Evolutionary conservation across 2,888 invertebrate species (phyloP), one percentile per base, ranked within the genome.

Genomic region (Xestia rhomboidea): DNA sequence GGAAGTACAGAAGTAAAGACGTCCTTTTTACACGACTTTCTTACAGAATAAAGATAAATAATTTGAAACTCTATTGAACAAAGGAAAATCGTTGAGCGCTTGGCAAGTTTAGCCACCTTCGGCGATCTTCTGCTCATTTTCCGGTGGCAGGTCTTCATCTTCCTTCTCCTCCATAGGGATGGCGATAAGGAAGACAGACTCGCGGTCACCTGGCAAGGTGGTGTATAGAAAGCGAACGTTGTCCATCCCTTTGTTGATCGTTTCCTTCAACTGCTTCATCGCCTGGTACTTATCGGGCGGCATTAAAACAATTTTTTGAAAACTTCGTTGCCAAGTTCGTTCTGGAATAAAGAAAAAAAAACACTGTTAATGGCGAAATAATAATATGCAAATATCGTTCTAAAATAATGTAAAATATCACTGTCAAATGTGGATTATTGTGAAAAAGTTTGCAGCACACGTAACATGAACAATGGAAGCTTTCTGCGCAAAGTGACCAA

Each of bases 261-360:
- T n/a, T 24, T 41, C n/a, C 2, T 1, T 4, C 8, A 41, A 1
- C 8, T 27, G 8, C n/a, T 18, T 64, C 0, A 64, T 8, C 4
- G 41, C 15, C 4, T 18, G 41, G n/a, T 64, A 41, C 41, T 41
- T 64, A 64, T 41, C 64, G n/a, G 64, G 64, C 7, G 64, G 64
- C 64, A 64, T 64, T 27, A 18, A n/a, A 1, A 2, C 30, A 8
- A 49, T 10, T 0, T 24, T 24, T 49, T 8, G 49, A 21, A 49
- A 21, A 49, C 49, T 10, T 21, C 62, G 4, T 34, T 21, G 62
- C 60, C 3, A 34, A 34, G 1, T 2, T 18, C 1, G 8, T 27
- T 44, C 64, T 64, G 41, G n/a, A 64, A 64, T 41, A 4, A 64
- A 18, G n/a, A 18, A 64, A n/a, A 64, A 63, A 41, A 64, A 38